Evolutionary conservation across 2,113 vertebrate genomes (phyloP).

Genomic region (Upupa epops): DNA sequence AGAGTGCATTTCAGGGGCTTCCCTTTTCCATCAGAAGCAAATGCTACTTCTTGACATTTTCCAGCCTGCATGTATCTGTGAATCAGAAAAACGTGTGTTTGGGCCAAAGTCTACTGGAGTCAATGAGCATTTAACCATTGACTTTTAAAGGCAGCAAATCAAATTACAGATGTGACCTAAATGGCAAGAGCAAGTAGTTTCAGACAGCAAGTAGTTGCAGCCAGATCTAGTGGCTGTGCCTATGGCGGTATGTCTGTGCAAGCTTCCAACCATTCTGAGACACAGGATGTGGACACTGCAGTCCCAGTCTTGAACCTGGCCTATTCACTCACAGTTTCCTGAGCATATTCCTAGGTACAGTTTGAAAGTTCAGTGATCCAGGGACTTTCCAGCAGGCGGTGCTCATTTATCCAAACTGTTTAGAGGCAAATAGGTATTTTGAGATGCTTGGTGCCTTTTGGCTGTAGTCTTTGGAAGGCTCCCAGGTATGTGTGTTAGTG

Average conservation of each 20-base stretch:
- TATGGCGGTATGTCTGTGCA: neutral
- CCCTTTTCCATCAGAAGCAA: neutral
- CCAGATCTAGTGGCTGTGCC: neutral
- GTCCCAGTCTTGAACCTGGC: neutral
- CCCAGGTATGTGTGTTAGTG: fast-evolving
- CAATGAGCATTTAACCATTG: neutral
- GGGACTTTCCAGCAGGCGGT: neutral
- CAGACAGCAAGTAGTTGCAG: neutral
- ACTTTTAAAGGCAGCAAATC: neutral
- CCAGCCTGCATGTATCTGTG: neutral
- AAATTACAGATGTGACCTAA: neutral
- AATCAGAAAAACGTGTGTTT: neutral
- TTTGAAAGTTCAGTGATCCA: neutral
- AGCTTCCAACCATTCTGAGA: neutral
- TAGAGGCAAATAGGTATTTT: neutral
- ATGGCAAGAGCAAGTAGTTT: neutral
- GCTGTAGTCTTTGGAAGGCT: neutral
- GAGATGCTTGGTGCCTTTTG: neutral
- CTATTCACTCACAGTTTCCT: fast-evolving
- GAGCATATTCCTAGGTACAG: neutral
- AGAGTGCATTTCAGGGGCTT: neutral
- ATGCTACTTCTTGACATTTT: neutral
- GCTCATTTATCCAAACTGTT: neutral
- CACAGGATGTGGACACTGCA: neutral
- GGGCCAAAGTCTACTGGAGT: neutral